A percentile compares a stretch with the other conserved stretches of the same genome.
Conservation (phyloP, 2,888 invertebrate species). For the Perizoma affinitatum region DNA sequence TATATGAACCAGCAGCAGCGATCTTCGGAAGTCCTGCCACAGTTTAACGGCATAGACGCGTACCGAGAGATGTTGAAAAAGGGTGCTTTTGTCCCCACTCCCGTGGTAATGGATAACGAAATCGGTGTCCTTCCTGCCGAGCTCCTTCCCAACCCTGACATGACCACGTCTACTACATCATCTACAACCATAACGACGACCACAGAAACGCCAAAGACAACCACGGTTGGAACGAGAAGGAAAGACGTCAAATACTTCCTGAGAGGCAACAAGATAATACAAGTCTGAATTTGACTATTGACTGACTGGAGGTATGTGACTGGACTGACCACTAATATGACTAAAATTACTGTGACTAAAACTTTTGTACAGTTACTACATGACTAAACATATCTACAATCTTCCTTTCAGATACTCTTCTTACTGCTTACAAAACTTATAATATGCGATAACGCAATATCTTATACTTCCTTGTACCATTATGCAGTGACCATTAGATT, state of each 20-base stretch:
- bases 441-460: conserved; percentile 24
- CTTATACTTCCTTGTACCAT: conserved; percentile 28
- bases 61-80: conserved; percentile 61
- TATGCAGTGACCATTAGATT: conserved; percentile 2
- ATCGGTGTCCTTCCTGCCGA: conserved; percentile 75
- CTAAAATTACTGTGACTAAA: conserved; percentile 38
- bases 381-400: conserved; percentile 40
- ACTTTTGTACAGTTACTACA: conserved; percentile 16
- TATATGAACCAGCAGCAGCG: conserved; percentile 64
- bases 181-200: conserved; percentile 54
- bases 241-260: conserved; percentile 76
- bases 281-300: conserved; percentile 69
- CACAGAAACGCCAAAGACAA: conserved; percentile 51
- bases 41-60: conserved; percentile 56
- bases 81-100: conserved; percentile 66
- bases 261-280: conserved; percentile 78
- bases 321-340: conserved; percentile 33
- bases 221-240: conserved; percentile 61
- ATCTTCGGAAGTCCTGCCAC: conserved; percentile 65
- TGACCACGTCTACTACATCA: conserved; percentile 50
- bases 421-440: conserved; percentile 2
- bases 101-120: conserved; percentile 71
- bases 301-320: conserved; percentile 47
- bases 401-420: conserved; percentile 8
- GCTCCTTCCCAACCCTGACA: conserved; percentile 53